A percentile compares a stretch with the other conserved stretches of the same genome.
Evolutionary conservation across 2,797 vertebrate genomes (phyloP).

Genomic region (Gephyroberyx darwinii): DNA sequence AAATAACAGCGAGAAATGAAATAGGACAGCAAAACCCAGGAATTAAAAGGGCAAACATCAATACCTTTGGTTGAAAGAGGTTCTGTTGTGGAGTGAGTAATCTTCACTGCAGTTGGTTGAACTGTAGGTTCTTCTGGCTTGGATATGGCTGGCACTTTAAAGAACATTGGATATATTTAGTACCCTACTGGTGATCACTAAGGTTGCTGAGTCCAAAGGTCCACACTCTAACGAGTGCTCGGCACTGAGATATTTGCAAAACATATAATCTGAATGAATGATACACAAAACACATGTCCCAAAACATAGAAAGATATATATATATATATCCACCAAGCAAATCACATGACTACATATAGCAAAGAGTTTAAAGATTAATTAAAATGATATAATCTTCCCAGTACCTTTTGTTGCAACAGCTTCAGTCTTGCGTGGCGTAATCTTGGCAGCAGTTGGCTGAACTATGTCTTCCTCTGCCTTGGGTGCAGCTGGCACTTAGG

Average conservation of each 20-base stretch:
- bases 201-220: neutral
- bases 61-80: slow-evolving; percentile 52
- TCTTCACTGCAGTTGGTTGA: slow-evolving; percentile 23
- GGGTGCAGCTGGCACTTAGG: slow-evolving; percentile 32
- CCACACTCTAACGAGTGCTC: slow-evolving; percentile 60
- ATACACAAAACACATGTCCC: slow-evolving; percentile 3
- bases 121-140: slow-evolving; percentile 46
- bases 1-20: neutral
- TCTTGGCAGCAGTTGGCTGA: slow-evolving; percentile 29
- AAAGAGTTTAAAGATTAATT: slow-evolving; percentile 12
- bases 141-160: slow-evolving; percentile 53
- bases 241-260: neutral
- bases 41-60: neutral
- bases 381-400: slow-evolving; percentile 15
- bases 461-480: slow-evolving; percentile 27
- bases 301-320: neutral
- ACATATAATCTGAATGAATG: neutral
- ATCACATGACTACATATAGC: slow-evolving; percentile 13
- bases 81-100: slow-evolving; percentile 30
- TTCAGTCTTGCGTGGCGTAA: slow-evolving; percentile 27
- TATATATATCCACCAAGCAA: neutral
- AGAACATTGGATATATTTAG: slow-evolving; percentile 48
- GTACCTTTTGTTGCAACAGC: slow-evolving; percentile 36
- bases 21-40: slow-evolving; percentile 4
- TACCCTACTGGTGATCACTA: neutral